Evolutionary conservation across 2,113 vertebrate species (phyloP), one percentile per base, ranked within the genome.

Genomic region (Oplegnathus fasciatus): DNA sequence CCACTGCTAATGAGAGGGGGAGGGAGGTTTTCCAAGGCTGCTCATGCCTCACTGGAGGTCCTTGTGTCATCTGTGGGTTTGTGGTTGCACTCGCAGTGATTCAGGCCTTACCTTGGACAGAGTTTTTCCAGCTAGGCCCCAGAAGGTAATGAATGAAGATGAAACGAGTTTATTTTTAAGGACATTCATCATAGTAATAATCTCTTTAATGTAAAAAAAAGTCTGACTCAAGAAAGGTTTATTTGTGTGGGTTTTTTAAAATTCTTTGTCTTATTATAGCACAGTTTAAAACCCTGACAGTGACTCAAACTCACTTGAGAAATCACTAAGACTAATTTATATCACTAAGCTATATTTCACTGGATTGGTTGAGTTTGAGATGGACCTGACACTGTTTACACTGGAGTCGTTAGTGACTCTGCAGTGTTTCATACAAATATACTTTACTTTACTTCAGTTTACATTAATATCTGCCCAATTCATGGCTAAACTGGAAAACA

Each of bases 41-140:
- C 83, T 89, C 91, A 87, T 89, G 82, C 81, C 87, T 89, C 81
- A 72, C 84, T 84, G 91, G 91, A 92, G 94, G 84, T 90, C 88
- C 81, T 81, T 18, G 50, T 85, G 86, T 93, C 89, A 89, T 88
- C 81, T 87, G 83, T 83, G 81, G 84, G 14, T 70, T 89, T 92
- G 86, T 10, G 91, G 90, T 83, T 79, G 60, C 15, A 30, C 69
- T 69, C 9, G 17, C 58, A 66, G 78, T 86, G 78, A 91, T 91
- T 91, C 82, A 91, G 76, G n/a, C 74, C 70, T 78, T 85, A 89
- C 85, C 72, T 92, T 87, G 37, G 46, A 68, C 14, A 54, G 42
- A 75, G 54, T 80, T 85, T 92, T 85, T 89, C 83, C 88, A 86
- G 32, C 65, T 2, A 28, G 57, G 28, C 82, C 65, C 60, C 17